A percentile compares a stretch with the other conserved stretches of the same genome.
These are phyloP conservation scores for Scaptomyza graminum DNA, from an alignment of 1,140 invertebrate species.

Conservation along the genomic window DNA sequence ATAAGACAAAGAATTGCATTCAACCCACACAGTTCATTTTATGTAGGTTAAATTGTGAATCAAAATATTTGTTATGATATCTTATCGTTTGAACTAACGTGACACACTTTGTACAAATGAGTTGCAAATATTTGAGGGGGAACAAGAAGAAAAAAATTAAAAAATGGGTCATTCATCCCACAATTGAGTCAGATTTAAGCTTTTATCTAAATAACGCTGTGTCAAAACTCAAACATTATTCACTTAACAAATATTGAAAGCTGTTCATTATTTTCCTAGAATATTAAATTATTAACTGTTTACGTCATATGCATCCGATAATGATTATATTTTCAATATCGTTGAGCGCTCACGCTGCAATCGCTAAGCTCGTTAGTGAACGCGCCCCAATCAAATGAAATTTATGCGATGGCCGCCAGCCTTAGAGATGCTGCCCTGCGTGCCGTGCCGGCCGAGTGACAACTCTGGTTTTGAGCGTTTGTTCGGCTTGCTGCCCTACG, in stretches of 20 bases:
- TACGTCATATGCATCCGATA: not conserved
- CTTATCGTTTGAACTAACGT: not conserved
- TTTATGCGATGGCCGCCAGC: conserved; percentile 61
- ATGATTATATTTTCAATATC: not conserved
- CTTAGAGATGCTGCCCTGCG: conserved; percentile 60
- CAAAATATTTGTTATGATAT: not conserved
- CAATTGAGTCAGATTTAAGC: no score
- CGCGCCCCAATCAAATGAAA: conserved; percentile 67
- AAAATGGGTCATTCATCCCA: no score
- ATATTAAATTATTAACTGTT: not conserved
- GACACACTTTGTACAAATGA: no score
- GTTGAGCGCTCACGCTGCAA: conserved; percentile 22
- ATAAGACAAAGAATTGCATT: no score
- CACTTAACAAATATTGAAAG: not conserved
- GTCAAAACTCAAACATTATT: not conserved
- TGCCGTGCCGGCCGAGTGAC: conserved; percentile 37
- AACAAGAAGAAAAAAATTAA: no score
- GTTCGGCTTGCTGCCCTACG: conserved; percentile 10
- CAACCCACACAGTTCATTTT: not conserved
- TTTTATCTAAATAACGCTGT: no score
- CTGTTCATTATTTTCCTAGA: no score
- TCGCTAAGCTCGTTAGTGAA: conserved; percentile 68
- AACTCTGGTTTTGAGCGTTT: conserved; percentile 11
- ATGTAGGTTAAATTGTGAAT: not conserved
- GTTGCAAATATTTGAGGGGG: not conserved